A percentile compares a stretch with the other conserved stretches of the same genome.
phyloP scores from a whole-genome alignment of 2,888 invertebrate genomes.

The Lysandra bellargus region DNA sequence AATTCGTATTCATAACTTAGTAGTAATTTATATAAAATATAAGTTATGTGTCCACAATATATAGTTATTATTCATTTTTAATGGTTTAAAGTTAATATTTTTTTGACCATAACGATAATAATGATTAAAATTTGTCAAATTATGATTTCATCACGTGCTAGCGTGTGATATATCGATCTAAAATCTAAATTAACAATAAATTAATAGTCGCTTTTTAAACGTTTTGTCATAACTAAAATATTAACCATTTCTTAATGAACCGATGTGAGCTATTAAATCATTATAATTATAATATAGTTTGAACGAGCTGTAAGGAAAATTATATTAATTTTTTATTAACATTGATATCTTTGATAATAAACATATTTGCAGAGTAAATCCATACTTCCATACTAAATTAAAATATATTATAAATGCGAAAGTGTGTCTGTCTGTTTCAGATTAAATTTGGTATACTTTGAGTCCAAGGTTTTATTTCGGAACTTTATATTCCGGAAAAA shows the following conservation, averaged over 20 bases:
- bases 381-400: background rate
- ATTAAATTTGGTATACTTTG: too few relatives aligned
- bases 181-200: background rate
- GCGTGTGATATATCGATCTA: background rate
- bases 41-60: background rate
- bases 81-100: background rate
- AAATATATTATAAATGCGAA: too few relatives aligned
- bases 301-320: background rate
- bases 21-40: background rate
- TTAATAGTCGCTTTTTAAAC: background rate
- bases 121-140: constrained; percentile 5
- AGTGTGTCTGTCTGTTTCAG: too few relatives aligned
- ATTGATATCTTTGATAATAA: background rate
- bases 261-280: background rate
- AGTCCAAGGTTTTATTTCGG: too few relatives aligned
- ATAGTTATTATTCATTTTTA: background rate
- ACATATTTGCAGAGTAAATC: background rate
- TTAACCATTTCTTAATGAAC: background rate
- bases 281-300: background rate
- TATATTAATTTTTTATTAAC: too few relatives aligned
- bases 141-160: background rate
- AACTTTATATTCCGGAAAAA: too few relatives aligned
- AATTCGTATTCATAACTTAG: background rate
- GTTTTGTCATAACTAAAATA: background rate
- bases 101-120: background rate